Evolutionary conservation across 2,113 vertebrate genomes (phyloP), one percentile per base, ranked within the genome.

Genomic region (Urocitellus parryii): DNA sequence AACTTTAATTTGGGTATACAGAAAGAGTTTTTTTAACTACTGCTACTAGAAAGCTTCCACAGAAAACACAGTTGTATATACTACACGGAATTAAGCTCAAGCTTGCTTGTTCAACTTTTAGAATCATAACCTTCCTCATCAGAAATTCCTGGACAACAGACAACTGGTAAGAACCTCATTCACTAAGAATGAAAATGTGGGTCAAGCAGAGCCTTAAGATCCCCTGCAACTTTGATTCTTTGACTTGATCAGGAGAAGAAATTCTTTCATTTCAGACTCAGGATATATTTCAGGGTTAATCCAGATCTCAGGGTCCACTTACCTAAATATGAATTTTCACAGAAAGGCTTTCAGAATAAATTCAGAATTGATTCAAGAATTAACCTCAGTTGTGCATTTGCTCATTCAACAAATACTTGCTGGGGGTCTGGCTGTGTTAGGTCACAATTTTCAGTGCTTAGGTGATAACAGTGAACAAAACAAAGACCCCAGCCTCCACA

Each of bases 351-450:
- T 67, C 32, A 81, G 16, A 72, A 81, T 51, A 94, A 84, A 84
- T 25, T 82, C 37, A 91, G 76, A 96, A 95, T 95, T 58, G 93
- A 95, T 63, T 86, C 18, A 81, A 91, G 56, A 39, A 78, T 68
- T 37, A 29, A 37, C 79, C 56, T 82, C 81, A 81, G 34, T 65
- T 77, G 91, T 73, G 79, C 4, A 63, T 67, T 79, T 42, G 51
- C 14, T 65, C 27, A 67, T 34, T 81, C 42, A 80, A 91, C 63
- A 88, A 58, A 70, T 70, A 56, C 25, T 91, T 65, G 37, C 24
- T 29, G 58, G 83, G 16, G 53, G 11, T 2, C 24, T 79, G 24
- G 25, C n/a, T 76, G 9, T 8, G 22, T 17, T 22, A 63, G 17
- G 22, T 39, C 48, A 18, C 48, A 48, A n/a, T 51, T 88, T n/a